Conservation (phyloP, 2,797 vertebrate genomes). For the Myioborus melanocephalus region DNA sequence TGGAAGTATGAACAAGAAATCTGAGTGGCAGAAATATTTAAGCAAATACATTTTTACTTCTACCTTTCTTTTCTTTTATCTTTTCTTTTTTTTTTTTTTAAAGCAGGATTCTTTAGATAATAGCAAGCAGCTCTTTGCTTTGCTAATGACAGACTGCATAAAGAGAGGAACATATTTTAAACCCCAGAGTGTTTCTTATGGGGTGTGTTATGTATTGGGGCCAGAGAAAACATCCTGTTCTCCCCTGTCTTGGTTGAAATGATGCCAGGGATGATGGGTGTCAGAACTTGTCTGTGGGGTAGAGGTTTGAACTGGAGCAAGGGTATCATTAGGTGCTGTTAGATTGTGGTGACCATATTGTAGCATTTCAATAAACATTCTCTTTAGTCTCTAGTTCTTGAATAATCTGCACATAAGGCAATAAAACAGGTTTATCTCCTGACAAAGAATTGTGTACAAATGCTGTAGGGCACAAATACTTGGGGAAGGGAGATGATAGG, state of each 20-base stretch:
- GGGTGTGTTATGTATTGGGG: neutral
- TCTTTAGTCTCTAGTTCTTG: neutral
- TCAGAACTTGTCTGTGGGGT: neutral
- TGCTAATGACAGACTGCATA: neutral
- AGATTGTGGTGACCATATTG: neutral
- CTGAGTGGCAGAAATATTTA: neutral
- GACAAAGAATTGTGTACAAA: neutral
- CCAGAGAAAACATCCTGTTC: neutral
- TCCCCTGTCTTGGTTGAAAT: neutral
- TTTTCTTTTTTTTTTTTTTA: neutral
- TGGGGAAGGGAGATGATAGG: neutral
- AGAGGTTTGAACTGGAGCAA: neutral
- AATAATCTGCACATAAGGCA: neutral
- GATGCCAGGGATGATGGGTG: neutral
- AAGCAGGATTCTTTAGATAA: neutral
- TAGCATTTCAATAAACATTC: neutral
- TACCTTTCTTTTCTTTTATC: neutral
- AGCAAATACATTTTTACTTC: neutral
- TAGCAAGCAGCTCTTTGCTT: neutral
- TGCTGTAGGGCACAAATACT: neutral
- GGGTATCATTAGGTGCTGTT: neutral
- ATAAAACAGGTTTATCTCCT: neutral
- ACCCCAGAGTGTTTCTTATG: neutral
- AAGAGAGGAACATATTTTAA: neutral
- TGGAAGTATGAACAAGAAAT: neutral